A percentile compares a stretch with the other conserved stretches of the same genome.
phyloP scores from a whole-genome alignment of 2,888 invertebrate genomes.

The Oxystoma pomonae region DNA sequence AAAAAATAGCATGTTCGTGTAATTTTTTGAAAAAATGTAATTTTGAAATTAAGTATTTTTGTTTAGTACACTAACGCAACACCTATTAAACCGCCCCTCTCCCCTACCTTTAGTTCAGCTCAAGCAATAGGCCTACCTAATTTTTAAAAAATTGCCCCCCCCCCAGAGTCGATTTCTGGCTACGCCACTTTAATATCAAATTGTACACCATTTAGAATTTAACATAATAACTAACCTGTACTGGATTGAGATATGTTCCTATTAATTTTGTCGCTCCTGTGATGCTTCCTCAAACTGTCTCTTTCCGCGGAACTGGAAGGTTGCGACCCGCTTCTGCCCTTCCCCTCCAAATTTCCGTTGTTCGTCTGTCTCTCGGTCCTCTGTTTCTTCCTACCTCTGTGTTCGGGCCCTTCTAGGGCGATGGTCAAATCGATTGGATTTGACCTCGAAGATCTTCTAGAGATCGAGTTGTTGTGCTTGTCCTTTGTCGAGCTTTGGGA shows the following conservation, averaged over 20 bases:
- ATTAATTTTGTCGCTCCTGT: neutral
- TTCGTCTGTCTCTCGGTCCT: slow-evolving; percentile 11
- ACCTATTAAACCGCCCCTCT: too few relatives aligned
- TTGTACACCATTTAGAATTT: neutral
- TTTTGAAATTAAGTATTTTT: too few relatives aligned
- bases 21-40: too few relatives aligned
- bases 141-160: too few relatives aligned
- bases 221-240: neutral
- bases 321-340: neutral
- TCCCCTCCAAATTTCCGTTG: neutral
- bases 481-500: slow-evolving; percentile 14
- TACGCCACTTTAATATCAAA: too few relatives aligned
- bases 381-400: slow-evolving; percentile 18
- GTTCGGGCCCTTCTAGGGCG: slow-evolving; percentile 22
- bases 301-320: neutral
- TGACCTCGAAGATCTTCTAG: slow-evolving; percentile 2
- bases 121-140: too few relatives aligned
- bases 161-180: too few relatives aligned
- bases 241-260: neutral
- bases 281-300: neutral
- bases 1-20: too few relatives aligned
- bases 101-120: too few relatives aligned
- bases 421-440: slow-evolving; percentile 20
- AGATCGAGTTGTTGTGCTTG: neutral
- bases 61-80: too few relatives aligned